phyloP scores from a whole-genome alignment of 1,140 invertebrate species.

The Nephotettix cincticeps region DNA sequence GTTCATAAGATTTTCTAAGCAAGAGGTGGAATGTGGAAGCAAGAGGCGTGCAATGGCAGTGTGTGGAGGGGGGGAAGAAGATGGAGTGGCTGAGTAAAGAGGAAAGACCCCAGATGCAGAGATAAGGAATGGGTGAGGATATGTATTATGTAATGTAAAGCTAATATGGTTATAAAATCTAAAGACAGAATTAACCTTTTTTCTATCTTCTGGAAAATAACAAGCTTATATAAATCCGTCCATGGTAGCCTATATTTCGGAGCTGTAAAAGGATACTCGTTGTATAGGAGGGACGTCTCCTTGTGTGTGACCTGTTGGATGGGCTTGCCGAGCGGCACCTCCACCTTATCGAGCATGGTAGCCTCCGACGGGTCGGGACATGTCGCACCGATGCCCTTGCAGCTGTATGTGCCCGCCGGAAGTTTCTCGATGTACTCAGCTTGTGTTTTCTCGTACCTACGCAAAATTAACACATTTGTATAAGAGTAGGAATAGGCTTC shows the following conservation, averaged over 20 bases:
- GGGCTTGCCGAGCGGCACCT: constrained; percentile 75
- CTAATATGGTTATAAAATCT: not conserved
- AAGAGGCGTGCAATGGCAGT: too few relatives aligned
- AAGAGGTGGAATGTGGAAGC: too few relatives aligned
- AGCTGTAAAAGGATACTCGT: constrained; percentile 77
- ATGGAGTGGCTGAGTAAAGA: not conserved
- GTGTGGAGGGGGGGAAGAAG: too few relatives aligned
- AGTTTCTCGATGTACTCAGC: constrained; percentile 78
- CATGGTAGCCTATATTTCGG: too few relatives aligned
- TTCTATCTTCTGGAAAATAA: too few relatives aligned
- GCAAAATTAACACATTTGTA: too few relatives aligned
- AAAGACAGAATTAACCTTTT: constrained; percentile 5
- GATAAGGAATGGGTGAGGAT: not conserved
- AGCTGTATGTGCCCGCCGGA: constrained; percentile 75
- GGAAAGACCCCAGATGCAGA: not conserved
- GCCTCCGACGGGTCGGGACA: constrained; percentile 61
- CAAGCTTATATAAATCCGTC: too few relatives aligned
- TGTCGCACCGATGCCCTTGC: constrained; percentile 76
- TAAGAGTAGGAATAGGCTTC: too few relatives aligned
- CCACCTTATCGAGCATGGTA: constrained; percentile 54
- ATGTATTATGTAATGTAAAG: not conserved
- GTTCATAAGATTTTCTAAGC: too few relatives aligned
- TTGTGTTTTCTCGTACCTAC: constrained; percentile 66
- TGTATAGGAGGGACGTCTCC: constrained; percentile 69
- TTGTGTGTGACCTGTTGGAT: constrained; percentile 40